Conservation (phyloP, 2,888 invertebrate genomes). For the Nymphalis urticae region DNA sequence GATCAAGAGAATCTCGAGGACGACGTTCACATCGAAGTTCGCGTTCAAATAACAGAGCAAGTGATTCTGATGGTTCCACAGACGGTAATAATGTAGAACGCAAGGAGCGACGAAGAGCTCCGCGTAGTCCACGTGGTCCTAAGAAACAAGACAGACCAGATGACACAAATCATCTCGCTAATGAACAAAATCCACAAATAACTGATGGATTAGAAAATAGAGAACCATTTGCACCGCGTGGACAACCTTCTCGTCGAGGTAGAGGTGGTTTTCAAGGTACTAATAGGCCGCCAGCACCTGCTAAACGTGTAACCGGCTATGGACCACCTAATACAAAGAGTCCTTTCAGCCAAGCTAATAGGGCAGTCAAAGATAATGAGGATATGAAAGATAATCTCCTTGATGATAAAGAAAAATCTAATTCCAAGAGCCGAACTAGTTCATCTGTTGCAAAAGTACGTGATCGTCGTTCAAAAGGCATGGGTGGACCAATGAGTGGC, state of each 20-base stretch:
- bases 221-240: slow-evolving; percentile 92
- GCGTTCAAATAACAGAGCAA: slow-evolving; percentile 75
- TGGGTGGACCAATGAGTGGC: slow-evolving; percentile 64
- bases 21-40: slow-evolving; percentile 76
- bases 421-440: slow-evolving; percentile 83
- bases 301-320: slow-evolving; percentile 87
- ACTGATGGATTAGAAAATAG: slow-evolving; percentile 72
- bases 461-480: slow-evolving; percentile 67
- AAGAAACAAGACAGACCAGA: slow-evolving; percentile 84
- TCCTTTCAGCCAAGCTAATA: slow-evolving; percentile 84
- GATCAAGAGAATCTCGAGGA: slow-evolving; percentile 74
- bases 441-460: slow-evolving; percentile 83
- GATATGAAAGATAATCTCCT: slow-evolving; percentile 84
- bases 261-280: slow-evolving; percentile 83
- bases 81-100: slow-evolving; percentile 83
- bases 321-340: slow-evolving; percentile 91
- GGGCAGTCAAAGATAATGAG: slow-evolving; percentile 67
- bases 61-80: slow-evolving; percentile 89
- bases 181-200: slow-evolving; percentile 50
- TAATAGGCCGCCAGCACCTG: slow-evolving; percentile 72
- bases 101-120: slow-evolving; percentile 81
- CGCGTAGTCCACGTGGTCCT: slow-evolving; percentile 77
- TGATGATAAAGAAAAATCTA: slow-evolving; percentile 46
- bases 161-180: slow-evolving; percentile 58
- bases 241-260: slow-evolving; percentile 93